Conservation (phyloP, 2,888 invertebrate species). For the Enoplolaimus lenunculus region DNA sequence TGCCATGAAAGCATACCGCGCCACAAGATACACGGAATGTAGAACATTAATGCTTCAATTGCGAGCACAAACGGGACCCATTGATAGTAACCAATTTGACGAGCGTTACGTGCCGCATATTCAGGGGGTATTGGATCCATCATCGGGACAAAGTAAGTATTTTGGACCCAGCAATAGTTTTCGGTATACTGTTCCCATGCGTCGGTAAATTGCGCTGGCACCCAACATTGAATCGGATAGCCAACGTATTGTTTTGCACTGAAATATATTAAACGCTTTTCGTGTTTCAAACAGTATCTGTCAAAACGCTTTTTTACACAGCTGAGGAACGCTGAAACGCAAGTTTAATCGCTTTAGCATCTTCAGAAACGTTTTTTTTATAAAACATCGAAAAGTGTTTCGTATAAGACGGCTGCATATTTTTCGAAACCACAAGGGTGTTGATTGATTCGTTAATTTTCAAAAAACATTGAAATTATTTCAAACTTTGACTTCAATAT, state of each 20-base stretch:
- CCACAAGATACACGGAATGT: constrained; percentile 40
- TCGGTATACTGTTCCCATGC: constrained; percentile 21
- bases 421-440: too few species aligned
- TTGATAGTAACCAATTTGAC: constrained; percentile 40
- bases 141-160: constrained; percentile 16
- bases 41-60: constrained; percentile 39
- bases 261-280: too few species aligned
- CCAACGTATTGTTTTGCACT: constrained; percentile 17
- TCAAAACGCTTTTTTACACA: neutral
- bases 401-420: too few species aligned
- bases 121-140: constrained; percentile 14
- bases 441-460: too few species aligned
- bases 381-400: too few species aligned
- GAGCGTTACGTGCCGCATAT: constrained; percentile 21
- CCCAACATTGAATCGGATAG: constrained; percentile 19
- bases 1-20: constrained; percentile 40
- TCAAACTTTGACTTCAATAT: too few species aligned
- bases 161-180: constrained; percentile 18
- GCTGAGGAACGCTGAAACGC: too few species aligned
- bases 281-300: too few species aligned
- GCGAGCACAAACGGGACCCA: constrained; percentile 38
- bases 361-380: too few species aligned
- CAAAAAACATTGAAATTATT: too few species aligned
- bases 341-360: too few species aligned
- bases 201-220: constrained; percentile 18